Evolutionary conservation across 64 coral and sea anemone genomes (phyloP), one percentile per base, ranked within the genome.

Genomic region (Porites australiensis): DNA sequence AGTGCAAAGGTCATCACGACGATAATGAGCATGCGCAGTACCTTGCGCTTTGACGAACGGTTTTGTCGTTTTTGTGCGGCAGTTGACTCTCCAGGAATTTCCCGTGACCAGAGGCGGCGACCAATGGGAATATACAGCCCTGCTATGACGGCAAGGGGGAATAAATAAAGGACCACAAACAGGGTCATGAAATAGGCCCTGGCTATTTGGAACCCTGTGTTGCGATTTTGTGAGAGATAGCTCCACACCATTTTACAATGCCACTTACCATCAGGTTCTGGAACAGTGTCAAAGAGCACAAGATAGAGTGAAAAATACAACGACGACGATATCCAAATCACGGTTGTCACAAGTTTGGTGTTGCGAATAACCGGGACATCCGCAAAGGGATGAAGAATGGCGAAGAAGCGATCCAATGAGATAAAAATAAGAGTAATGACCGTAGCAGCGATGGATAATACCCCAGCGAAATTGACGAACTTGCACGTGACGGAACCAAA

Each of bases 1-100:
- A 96, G 66, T 10, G 87, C 81, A 79, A 96, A 96, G 8, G 86
- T 77, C 45, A 89, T 44, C 13, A 96, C 95, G 0, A 96, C 91
- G 13, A 96, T 91, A 49, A 93, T 96, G 6, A 96, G 92, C 95
- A 96, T 96, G 48, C 95, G 87, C 82, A 96, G 64, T 44, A 96
- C 95, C 44, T 96, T 96, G 5, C 92, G 67, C 58, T 96, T 96
- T 21, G 95, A 90, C 27, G 64, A 74, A 75, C 61, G 66, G 10
- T 79, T 92, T 76, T 88, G 89, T 50, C 74, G 91, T 74, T 76
- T 94, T 23, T 84, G 79, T 12, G 64, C 75, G 10, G 92, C 74
- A 2, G 91, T 96, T n/a, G 91, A 50, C 15, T 87, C 87, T 13
- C 95, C 95, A 0, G 95, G 95, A 19, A 96, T 96, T 58, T 88